Base-by-base conservation (phyloP, 2,797 vertebrate species). In the Neopelma chrysocephalum region DNA sequence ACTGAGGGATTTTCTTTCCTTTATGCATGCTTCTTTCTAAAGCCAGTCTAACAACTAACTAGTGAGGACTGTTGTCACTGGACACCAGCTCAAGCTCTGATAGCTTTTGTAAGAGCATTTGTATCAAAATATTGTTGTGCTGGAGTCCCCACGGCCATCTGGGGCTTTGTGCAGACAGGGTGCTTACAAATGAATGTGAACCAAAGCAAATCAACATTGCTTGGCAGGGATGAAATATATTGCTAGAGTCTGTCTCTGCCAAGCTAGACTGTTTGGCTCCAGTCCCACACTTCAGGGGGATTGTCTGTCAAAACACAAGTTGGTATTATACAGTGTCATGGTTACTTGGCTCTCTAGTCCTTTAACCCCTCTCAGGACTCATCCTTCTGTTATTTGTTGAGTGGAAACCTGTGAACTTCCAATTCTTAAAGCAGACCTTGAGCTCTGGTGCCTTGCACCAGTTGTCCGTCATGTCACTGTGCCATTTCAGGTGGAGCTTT, bases 181-280 rank as follows among this genome's bases (percentile, higher is more conserved):
- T 84, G 94, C 93, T 91, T 78, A 94, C 94, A 93, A 96, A 89
- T 96, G 96, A 96, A 95, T 96, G 91, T 54, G 85, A 97, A 95
- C 82, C 94, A 96, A 93, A 97, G 94, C 95, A 96, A 94, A 94
- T 90, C 96, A 96, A 72, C 96, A 95, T 97, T 96, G 93, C 90
- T 90, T 95, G 95, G 94, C 90, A 75, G 92, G 93, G 82, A 90
- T 84, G 88, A 87, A 95, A 92, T 93, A 94, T 53, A 96, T 94
- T 95, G 93, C 95, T 88, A 53, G 90, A 91, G 89, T 95, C 93
- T 96, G 96, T 93, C 93, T 90, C 94, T 96, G 96, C 91, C 96
- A 96, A 95, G 94, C 73, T 82, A 94, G 95, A 93, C 94, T 94
- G 56, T 42, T 94, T 96, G 96, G 96, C 94, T 90, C 22, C 32